Conservation (phyloP, 2,888 invertebrate genomes). For the Beris chalybata region DNA sequence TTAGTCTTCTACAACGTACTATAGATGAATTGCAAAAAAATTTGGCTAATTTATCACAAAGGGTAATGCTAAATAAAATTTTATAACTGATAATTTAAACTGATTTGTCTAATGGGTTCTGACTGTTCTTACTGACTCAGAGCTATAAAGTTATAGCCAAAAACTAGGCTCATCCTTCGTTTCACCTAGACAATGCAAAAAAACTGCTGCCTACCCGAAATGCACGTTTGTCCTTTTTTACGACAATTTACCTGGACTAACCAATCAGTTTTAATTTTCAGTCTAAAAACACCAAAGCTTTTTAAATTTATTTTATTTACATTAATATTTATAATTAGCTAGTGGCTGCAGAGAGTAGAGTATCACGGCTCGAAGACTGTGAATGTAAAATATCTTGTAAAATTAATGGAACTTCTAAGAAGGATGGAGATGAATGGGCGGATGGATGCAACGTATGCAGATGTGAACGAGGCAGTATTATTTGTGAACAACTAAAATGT, state of each 20-base stretch:
- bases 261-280: slow-evolving; percentile 4
- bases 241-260: too few species aligned
- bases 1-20: slow-evolving; percentile 78
- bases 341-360: slow-evolving; percentile 74
- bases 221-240: too few species aligned
- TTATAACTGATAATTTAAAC: neutral
- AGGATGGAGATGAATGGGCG: slow-evolving; percentile 84
- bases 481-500: slow-evolving; percentile 82
- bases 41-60: slow-evolving; percentile 79
- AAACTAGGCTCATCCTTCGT: too few species aligned
- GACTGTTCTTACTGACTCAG: too few species aligned
- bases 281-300: neutral
- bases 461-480: slow-evolving; percentile 86
- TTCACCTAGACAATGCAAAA: too few species aligned
- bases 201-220: too few species aligned
- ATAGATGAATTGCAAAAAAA: slow-evolving; percentile 79
- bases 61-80: slow-evolving; percentile 62
- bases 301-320: slow-evolving; percentile 8
- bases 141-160: too few species aligned
- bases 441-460: slow-evolving; percentile 84
- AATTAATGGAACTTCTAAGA: slow-evolving; percentile 76
- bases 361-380: slow-evolving; percentile 75
- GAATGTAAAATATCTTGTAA: slow-evolving; percentile 89
- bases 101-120: too few species aligned
- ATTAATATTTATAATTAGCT: slow-evolving; percentile 60